Evolutionary conservation across 2,888 invertebrate species (phyloP).

Genomic region (Dioctria rufipes): DNA sequence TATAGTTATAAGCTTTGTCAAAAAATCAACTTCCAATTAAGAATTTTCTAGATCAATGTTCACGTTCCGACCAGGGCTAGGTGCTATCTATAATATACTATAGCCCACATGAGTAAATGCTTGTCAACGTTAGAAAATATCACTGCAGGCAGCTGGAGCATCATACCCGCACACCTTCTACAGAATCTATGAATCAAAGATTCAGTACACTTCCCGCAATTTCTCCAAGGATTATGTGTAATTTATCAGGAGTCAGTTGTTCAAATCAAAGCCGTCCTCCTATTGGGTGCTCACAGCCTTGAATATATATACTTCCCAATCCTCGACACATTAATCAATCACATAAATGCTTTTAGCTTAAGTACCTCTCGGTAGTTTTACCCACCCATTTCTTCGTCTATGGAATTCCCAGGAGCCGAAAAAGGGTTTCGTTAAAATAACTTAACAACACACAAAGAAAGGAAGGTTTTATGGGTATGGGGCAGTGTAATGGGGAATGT

Average conservation of each 20-base stretch:
- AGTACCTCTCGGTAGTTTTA: conserved; percentile 27
- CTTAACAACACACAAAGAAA: background rate
- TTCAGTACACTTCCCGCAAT: conserved; percentile 29
- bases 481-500: background rate
- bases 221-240: conserved; percentile 34
- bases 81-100: background rate
- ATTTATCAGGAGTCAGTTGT: conserved; percentile 47
- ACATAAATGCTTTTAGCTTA: conserved; percentile 48
- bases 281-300: conserved; percentile 1
- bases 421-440: conserved; percentile 10
- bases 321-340: conserved; percentile 41
- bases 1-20: no score
- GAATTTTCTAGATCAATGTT: background rate
- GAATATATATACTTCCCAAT: conserved; percentile 15
- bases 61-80: background rate
- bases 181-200: conserved; percentile 37
- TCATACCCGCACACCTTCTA: background rate
- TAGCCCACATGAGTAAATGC: background rate
- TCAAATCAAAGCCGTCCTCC: conserved; percentile 37
- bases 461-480: background rate
- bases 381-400: conserved; percentile 21
- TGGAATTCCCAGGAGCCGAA: conserved; percentile 1
- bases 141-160: background rate
- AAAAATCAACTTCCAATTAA: background rate
- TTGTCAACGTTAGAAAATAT: background rate